These are phyloP conservation scores for Fulica atra DNA, from an alignment of 2,113 vertebrate genomes.

Conservation along the genomic window DNA sequence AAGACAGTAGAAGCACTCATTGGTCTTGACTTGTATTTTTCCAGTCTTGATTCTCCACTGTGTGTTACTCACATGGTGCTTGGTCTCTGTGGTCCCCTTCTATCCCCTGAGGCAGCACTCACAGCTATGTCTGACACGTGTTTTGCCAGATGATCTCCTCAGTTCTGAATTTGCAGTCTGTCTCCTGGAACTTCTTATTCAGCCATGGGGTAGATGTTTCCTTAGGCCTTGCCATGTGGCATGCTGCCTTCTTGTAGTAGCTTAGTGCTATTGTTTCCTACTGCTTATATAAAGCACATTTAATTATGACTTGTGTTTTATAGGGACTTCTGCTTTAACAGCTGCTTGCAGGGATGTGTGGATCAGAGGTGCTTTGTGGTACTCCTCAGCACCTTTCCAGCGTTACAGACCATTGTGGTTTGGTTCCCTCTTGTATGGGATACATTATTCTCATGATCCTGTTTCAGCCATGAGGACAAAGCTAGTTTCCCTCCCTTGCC, in stretches of 20 bases:
- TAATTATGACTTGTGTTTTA: background rate
- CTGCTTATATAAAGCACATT: background rate
- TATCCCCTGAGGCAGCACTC: fast-evolving
- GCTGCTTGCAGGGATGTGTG: background rate
- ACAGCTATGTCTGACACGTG: background rate
- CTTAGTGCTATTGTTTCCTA: background rate
- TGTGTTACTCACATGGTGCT: background rate
- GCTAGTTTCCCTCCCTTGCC: background rate
- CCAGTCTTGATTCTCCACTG: background rate
- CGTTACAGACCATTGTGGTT: background rate
- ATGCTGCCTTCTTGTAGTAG: background rate
- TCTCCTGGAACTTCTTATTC: background rate
- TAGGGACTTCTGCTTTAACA: background rate
- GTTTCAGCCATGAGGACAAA: background rate
- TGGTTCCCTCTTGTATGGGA: background rate
- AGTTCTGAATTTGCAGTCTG: background rate
- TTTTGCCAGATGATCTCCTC: background rate
- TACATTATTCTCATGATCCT: background rate
- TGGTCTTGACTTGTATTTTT: background rate
- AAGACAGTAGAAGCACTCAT: background rate
- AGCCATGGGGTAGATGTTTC: background rate
- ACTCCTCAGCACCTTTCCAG: background rate
- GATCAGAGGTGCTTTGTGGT: background rate
- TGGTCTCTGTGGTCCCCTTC: background rate
- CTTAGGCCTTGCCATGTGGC: background rate